Conservation (phyloP, 2,888 invertebrate species). For the Eupithecia inturbata region DNA sequence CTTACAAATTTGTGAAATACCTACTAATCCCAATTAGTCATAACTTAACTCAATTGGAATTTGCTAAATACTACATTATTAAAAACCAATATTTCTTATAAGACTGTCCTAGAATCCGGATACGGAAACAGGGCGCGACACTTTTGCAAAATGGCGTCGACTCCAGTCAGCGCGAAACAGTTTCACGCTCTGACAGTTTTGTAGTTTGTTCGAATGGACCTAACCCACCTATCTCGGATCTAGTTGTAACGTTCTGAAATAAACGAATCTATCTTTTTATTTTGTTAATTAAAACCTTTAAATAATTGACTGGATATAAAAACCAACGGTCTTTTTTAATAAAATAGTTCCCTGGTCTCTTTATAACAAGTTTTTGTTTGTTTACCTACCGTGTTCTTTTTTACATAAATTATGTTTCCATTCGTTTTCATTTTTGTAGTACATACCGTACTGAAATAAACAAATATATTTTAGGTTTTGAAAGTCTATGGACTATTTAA, state of each 20-base stretch:
- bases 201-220: slow-evolving; percentile 63
- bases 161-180: slow-evolving; percentile 62
- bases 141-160: slow-evolving; percentile 70
- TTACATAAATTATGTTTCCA: neutral
- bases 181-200: slow-evolving; percentile 75
- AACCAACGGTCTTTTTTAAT: neutral
- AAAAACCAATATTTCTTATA: neutral
- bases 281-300: neutral
- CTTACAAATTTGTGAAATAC: no score
- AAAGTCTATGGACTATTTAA: neutral
- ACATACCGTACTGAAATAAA: no score
- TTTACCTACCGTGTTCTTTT: neutral
- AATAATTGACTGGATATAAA: no score
- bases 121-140: slow-evolving; percentile 36
- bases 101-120: slow-evolving; percentile 16
- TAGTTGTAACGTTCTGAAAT: slow-evolving; percentile 9
- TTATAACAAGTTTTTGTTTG: neutral
- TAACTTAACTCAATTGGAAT: neutral
- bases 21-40: neutral
- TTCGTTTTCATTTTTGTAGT: no score
- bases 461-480: neutral
- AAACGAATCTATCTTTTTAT: slow-evolving; percentile 1
- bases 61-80: neutral
- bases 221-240: slow-evolving; percentile 65
- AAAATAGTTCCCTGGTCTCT: neutral